These are phyloP conservation scores for Abscondita cerata DNA, from an alignment of 2,888 invertebrate genomes.

Conservation along the genomic window DNA sequence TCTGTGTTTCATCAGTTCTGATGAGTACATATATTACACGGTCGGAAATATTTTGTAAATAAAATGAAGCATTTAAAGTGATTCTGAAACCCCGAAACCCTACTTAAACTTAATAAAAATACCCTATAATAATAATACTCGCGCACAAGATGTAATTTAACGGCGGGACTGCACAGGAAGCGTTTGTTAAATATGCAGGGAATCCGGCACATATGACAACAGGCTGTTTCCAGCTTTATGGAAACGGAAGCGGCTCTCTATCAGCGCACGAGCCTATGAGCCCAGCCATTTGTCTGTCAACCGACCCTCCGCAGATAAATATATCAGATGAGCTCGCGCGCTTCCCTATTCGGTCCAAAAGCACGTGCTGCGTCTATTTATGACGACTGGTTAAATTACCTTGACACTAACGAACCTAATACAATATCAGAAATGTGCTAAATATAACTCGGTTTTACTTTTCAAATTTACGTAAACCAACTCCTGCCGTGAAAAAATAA, in stretches of 20 bases:
- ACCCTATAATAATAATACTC: constrained; percentile 30
- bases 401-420: constrained; percentile 57
- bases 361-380: constrained; percentile 57
- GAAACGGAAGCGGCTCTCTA: constrained; percentile 57
- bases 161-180: constrained; percentile 47
- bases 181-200: constrained; percentile 54
- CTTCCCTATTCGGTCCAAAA: constrained; percentile 53
- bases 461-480: constrained; percentile 25
- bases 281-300: constrained; percentile 58
- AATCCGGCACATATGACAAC: constrained; percentile 56
- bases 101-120: constrained; percentile 30
- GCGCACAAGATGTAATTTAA: constrained; percentile 47
- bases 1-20: constrained; percentile 23
- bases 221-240: constrained; percentile 59
- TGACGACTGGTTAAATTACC: constrained; percentile 58
- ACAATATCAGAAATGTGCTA: constrained; percentile 44
- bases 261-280: constrained; percentile 53
- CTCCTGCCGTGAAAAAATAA: constrained; percentile 34
- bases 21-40: constrained; percentile 10
- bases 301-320: constrained; percentile 53
- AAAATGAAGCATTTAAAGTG: constrained; percentile 31
- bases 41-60: constrained; percentile 33
- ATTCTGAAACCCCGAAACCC: constrained; percentile 29
- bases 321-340: constrained; percentile 48
- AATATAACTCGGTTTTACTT: constrained; percentile 37